These are phyloP conservation scores for Acanthis flammea DNA, from an alignment of 2,797 vertebrate genomes.

Conservation along the genomic window DNA sequence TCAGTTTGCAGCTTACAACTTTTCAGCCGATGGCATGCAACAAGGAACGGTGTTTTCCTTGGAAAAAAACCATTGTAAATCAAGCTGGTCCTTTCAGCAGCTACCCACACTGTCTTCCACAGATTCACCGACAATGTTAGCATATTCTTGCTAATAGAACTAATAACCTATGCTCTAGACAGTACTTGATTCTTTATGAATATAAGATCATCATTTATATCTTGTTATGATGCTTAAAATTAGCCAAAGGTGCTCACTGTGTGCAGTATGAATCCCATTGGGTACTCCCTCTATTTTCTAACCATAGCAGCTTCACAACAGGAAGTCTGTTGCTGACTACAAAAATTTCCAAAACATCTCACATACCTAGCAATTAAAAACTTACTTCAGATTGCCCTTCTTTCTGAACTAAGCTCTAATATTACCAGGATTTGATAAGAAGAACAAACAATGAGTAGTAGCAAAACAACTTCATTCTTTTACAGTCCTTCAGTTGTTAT, in stretches of 20 bases:
- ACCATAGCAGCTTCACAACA: neutral
- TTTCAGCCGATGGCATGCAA: neutral
- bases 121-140: neutral
- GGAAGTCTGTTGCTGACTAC: neutral
- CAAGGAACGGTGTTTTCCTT: neutral
- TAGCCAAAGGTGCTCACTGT: neutral
- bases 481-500: neutral
- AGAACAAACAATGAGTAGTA: neutral
- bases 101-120: neutral
- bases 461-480: neutral
- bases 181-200: neutral
- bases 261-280: neutral
- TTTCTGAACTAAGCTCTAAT: neutral
- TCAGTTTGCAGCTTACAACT: neutral
- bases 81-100: neutral
- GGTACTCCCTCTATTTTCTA: neutral
- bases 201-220: neutral
- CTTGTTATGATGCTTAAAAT: neutral
- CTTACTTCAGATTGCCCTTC: neutral
- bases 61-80: neutral
- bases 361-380: neutral
- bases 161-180: conserved; percentile 41
- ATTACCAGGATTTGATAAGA: neutral
- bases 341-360: neutral
- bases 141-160: neutral